phyloP scores from a whole-genome alignment of 2,797 vertebrate genomes.

The Sebastes taczanowskii region DNA sequence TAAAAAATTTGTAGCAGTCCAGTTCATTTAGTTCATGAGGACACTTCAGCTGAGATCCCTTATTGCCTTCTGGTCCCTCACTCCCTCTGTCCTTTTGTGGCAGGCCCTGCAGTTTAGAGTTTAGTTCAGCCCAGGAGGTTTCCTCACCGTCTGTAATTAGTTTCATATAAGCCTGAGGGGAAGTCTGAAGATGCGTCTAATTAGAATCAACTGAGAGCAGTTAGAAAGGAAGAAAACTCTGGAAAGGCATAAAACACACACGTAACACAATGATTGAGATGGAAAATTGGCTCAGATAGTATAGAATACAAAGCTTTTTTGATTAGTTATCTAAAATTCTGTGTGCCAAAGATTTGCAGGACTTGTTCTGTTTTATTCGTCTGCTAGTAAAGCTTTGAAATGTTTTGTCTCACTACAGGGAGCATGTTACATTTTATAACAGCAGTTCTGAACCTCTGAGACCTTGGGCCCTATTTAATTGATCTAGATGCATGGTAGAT shows the following conservation, averaged over 20 bases:
- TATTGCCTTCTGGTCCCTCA: background rate
- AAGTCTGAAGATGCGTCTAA: constrained; percentile 38
- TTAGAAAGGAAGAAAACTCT: constrained; percentile 5
- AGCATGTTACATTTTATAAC: background rate
- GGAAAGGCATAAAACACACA: background rate
- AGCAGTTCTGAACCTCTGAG: background rate
- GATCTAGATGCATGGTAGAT: background rate
- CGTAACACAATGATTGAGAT: background rate
- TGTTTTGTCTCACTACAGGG: background rate
- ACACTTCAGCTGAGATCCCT: background rate
- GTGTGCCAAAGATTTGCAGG: background rate
- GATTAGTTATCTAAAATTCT: background rate
- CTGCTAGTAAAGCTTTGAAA: background rate
- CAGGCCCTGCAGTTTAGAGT: background rate
- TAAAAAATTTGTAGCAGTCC: background rate
- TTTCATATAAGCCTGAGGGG: constrained; percentile 23
- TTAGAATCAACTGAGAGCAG: constrained; percentile 54
- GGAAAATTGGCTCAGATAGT: background rate
- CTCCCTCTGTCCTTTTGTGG: background rate
- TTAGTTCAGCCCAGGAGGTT: constrained; percentile 9
- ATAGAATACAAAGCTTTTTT: background rate
- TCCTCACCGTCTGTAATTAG: constrained; percentile 44
- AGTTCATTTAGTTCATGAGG: background rate
- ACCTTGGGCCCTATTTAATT: no score
- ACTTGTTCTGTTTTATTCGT: background rate